phyloP scores from a whole-genome alignment of 2,797 vertebrate species.

The Gambusia yucatana region DNA sequence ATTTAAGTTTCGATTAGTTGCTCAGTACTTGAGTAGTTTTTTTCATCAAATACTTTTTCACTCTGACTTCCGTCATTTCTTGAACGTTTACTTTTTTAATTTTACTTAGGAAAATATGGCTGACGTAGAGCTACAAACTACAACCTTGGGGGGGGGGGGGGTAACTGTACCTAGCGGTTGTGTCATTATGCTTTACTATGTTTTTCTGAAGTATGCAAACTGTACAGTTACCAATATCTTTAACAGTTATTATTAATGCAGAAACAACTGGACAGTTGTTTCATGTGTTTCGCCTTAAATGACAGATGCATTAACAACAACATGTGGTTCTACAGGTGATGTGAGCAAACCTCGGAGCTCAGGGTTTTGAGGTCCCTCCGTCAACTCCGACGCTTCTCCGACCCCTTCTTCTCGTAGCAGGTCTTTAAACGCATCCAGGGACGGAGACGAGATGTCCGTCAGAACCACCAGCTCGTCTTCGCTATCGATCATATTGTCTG shows the following conservation, averaged over 20 bases:
- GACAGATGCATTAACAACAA: too few species aligned
- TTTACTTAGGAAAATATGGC: too few species aligned
- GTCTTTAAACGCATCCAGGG: accelerated
- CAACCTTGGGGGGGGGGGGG: too few species aligned
- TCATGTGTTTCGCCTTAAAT: not conserved
- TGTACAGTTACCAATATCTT: not conserved
- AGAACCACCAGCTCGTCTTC: slow-evolving; percentile 20
- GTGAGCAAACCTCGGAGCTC: slow-evolving; percentile 4
- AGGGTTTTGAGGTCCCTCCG: not conserved
- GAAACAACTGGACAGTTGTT: not conserved
- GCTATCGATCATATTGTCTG: slow-evolving; percentile 18
- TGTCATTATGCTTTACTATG: not conserved
- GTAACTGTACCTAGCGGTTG: too few species aligned
- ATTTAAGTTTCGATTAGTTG: too few species aligned
- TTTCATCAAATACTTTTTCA: too few species aligned
- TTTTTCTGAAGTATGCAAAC: not conserved
- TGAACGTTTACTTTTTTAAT: too few species aligned
- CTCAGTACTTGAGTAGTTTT: too few species aligned
- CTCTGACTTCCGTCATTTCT: too few species aligned
- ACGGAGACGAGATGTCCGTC: not conserved
- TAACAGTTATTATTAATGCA: not conserved
- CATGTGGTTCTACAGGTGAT: not conserved
- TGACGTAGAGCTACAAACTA: too few species aligned
- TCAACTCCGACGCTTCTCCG: not conserved
- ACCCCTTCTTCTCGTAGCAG: not conserved